Conservation (phyloP, 2,888 invertebrate genomes). For the Troglohyphantes excavatus region DNA sequence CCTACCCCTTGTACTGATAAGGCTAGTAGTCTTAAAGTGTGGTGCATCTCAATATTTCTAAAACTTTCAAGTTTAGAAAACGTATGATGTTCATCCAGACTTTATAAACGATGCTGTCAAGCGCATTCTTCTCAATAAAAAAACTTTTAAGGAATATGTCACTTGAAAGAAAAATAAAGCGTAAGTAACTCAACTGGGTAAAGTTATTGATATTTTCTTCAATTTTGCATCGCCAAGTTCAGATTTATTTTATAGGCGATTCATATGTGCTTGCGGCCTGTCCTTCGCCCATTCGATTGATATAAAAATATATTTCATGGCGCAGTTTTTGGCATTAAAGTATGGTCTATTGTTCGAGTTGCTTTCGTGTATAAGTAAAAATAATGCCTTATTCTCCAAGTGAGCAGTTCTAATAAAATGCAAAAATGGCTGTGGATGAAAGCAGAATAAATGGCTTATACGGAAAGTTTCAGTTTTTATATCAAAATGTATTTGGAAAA, state of each 20-base stretch:
- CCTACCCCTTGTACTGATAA: too few species aligned
- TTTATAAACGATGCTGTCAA: conserved; percentile 63
- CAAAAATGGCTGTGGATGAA: conserved; percentile 11
- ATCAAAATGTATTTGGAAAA: background rate
- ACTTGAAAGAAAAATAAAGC: conserved; percentile 25
- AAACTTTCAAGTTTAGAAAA: background rate
- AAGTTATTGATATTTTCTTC: conserved; percentile 39
- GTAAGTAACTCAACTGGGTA: conserved; percentile 42
- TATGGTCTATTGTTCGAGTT: background rate
- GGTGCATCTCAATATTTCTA: background rate
- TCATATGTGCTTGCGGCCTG: conserved; percentile 41
- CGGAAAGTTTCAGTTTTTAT: background rate
- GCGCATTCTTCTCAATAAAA: conserved; percentile 47
- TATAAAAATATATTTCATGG: background rate
- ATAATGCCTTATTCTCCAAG: background rate
- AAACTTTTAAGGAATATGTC: conserved; percentile 17
- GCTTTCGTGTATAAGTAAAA: background rate
- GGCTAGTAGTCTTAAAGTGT: background rate
- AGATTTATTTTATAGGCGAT: conserved; percentile 65
- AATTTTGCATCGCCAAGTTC: conserved; percentile 45
- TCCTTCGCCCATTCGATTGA: conserved; percentile 20
- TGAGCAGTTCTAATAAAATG: conserved; percentile 52
- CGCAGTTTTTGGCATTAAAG: background rate
- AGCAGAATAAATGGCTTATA: background rate
- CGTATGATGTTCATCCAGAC: background rate